A percentile compares a stretch with the other conserved stretches of the same genome.
Conservation (phyloP, 2,113 vertebrate species). For the Garra rufa region DNA sequence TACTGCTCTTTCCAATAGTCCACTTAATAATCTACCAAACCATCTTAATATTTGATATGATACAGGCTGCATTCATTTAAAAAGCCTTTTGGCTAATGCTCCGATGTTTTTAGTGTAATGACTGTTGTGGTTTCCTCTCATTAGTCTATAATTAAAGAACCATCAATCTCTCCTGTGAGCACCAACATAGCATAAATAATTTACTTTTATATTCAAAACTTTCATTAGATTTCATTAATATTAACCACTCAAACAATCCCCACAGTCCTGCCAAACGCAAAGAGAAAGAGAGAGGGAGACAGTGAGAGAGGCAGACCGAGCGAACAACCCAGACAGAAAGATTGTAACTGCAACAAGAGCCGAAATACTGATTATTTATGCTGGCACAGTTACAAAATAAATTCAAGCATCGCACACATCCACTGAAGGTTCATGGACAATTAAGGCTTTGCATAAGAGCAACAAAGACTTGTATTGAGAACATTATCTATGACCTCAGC, state of each 20-base stretch:
- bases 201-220: slow-evolving; percentile 37
- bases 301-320: neutral
- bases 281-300: neutral
- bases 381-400: neutral
- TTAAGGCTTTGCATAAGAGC: neutral
- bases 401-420: neutral
- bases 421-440: neutral
- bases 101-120: slow-evolving; percentile 30
- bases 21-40: slow-evolving; percentile 18
- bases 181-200: slow-evolving; percentile 31
- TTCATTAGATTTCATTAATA: slow-evolving; percentile 45
- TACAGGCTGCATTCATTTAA: slow-evolving; percentile 7
- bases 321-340: neutral
- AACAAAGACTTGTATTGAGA: slow-evolving; percentile 13
- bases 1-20: neutral
- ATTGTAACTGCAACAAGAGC: neutral
- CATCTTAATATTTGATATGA: slow-evolving; percentile 43
- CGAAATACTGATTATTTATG: neutral
- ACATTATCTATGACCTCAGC: slow-evolving; percentile 7
- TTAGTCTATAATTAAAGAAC: slow-evolving; percentile 29
- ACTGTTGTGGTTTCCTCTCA: slow-evolving; percentile 36
- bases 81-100: slow-evolving; percentile 14
- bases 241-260: slow-evolving; percentile 37
- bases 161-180: slow-evolving; percentile 28
- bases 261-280: neutral